These are phyloP conservation scores for Phoxinus phoxinus DNA, from an alignment of 2,113 vertebrate species.

Conservation along the genomic window DNA sequence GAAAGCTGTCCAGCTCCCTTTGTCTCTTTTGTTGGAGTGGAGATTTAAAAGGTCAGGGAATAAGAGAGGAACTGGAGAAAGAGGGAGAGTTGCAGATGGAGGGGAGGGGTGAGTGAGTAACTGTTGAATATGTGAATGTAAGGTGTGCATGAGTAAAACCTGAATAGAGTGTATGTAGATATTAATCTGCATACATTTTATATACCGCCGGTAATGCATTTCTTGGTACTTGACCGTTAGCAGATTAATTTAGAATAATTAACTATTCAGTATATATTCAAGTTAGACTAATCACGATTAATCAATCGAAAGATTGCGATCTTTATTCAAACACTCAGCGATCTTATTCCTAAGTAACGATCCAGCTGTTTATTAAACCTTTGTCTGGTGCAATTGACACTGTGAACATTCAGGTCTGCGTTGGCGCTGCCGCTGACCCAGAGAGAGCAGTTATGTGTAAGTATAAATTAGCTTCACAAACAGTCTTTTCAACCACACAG, in stretches of 20 bases:
- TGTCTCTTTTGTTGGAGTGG: slow-evolving; percentile 72
- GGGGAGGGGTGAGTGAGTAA: slow-evolving; percentile 1
- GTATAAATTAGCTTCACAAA: too few relatives aligned
- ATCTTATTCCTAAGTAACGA: too few relatives aligned
- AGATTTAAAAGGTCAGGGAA: slow-evolving; percentile 75
- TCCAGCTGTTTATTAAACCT: too few relatives aligned
- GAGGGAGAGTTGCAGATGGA: slow-evolving; percentile 34
- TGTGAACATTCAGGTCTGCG: too few relatives aligned
- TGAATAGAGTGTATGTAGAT: too few relatives aligned
- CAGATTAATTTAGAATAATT: not conserved
- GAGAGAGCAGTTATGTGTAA: too few relatives aligned
- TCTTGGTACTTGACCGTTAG: not conserved
- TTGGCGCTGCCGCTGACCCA: too few relatives aligned
- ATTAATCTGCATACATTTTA: not conserved
- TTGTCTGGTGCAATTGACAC: too few relatives aligned
- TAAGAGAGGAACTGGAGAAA: slow-evolving; percentile 55
- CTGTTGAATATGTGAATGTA: slow-evolving; percentile 7
- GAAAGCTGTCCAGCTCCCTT: slow-evolving; percentile 65
- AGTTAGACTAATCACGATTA: too few relatives aligned
- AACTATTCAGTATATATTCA: not conserved
- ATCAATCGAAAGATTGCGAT: too few relatives aligned
- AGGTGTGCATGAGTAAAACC: not conserved
- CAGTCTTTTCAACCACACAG: too few relatives aligned
- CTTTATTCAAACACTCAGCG: too few relatives aligned
- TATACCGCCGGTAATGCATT: not conserved